phyloP scores from a whole-genome alignment of 2,888 invertebrate species.

The Chrysomela aeneicollis region DNA sequence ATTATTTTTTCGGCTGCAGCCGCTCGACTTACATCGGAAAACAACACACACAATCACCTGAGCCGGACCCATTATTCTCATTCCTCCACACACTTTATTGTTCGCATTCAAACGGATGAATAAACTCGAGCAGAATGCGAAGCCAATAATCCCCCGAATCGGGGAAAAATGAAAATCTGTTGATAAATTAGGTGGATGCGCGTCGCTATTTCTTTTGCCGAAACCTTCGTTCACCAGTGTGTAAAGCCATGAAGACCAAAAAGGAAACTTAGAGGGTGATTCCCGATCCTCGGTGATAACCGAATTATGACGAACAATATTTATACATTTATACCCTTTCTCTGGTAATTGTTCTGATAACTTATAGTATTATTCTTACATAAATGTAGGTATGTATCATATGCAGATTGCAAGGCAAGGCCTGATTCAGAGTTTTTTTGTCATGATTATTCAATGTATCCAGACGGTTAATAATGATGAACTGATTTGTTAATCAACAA shows the following conservation, averaged over 20 bases:
- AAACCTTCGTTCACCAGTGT: not conserved
- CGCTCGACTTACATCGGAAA: not conserved
- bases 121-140: not conserved
- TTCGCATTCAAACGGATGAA: not conserved
- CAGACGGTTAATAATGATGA: no score
- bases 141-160: not conserved
- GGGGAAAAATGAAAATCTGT: slow-evolving; percentile 9
- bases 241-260: slow-evolving; percentile 1
- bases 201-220: not conserved
- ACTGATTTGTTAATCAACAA: no score
- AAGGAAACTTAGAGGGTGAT: not conserved
- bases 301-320: no score
- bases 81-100: not conserved
- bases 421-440: no score
- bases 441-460: no score
- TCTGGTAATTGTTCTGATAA: no score
- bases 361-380: no score
- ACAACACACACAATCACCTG: slow-evolving; percentile 3
- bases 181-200: slow-evolving; percentile 16
- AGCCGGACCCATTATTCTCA: not conserved
- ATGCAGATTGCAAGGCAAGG: no score
- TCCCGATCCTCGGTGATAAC: no score
- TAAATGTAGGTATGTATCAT: no score
- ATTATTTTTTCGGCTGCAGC: not conserved
- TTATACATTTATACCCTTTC: no score